Evolutionary conservation across 2,113 vertebrate species (phyloP), one percentile per base, ranked within the genome.

Genomic region (Struthio camelus): DNA sequence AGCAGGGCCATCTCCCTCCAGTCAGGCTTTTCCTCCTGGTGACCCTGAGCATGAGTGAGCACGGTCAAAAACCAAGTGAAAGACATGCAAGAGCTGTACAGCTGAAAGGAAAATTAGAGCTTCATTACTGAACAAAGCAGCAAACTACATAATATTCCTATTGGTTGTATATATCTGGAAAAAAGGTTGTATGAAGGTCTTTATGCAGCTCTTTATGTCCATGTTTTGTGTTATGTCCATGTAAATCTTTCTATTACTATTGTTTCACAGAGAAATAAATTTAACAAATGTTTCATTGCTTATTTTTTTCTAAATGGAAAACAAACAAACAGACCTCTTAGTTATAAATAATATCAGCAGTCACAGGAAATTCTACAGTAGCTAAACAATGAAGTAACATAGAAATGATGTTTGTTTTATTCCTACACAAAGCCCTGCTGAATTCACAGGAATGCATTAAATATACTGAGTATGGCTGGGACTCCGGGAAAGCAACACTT

Each of bases 311-410:
- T 66, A 89, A 93, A 90, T 92, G 58, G 10, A 92, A 97, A 95
- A 54, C 80, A 96, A 96, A 95, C 88, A 95, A 96, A 92, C 65
- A 11, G 91, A 36, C 65, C 36, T 91, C 58, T 23, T 82, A 85
- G 78, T 90, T 92, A 91, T 94, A 96, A 96, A 94, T 97, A 95
- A 95, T 93, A 93, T 89, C 90, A 92, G 30, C 88, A 89, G 89
- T 85, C 62, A 92, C 58, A 85, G 94, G 78, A 90, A 96, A 82
- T 56, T 53, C 14, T 87, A 66, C 81, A 87, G 90, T 93, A 93
- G 78, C 85, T 92, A 93, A 93, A 94, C 90, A 95, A 93, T 93
- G 86, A 90, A 94, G 32, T 36, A 90, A 82, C 80, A 93, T 77
- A 82, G 89, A 94, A 94, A 85, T 82, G 20, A 30, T 85, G 53